Evolutionary conservation across 2,888 invertebrate species (phyloP).

Genomic region (Apodemia mormo): DNA sequence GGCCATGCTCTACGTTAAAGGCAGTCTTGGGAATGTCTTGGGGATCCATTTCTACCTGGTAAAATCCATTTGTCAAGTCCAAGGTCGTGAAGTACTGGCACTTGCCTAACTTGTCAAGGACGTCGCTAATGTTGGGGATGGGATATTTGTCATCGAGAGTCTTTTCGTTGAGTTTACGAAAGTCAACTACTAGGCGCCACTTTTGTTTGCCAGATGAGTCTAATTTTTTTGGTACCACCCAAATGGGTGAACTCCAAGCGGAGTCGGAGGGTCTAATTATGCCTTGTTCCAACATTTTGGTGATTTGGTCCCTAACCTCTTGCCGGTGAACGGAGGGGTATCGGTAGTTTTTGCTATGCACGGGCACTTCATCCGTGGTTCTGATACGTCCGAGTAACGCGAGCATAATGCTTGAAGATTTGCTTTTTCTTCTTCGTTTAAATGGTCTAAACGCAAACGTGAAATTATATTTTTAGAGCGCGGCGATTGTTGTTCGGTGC

Average conservation of each 20-base stretch:
- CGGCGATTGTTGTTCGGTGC: background rate
- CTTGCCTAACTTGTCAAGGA: background rate
- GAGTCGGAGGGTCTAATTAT: slow-evolving; percentile 15
- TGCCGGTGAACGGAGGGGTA: too few relatives aligned
- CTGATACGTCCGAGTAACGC: background rate
- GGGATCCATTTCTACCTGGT: background rate
- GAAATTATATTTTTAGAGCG: background rate
- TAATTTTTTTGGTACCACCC: too few relatives aligned
- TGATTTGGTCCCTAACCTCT: background rate
- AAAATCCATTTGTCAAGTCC: background rate
- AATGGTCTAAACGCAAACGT: background rate
- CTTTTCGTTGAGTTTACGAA: background rate
- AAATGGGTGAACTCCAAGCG: background rate
- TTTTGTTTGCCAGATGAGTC: too few relatives aligned
- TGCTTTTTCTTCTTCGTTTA: background rate
- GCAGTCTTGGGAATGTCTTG: background rate
- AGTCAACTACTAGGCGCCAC: too few relatives aligned
- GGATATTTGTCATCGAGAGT: too few relatives aligned
- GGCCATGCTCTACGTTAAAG: too few relatives aligned
- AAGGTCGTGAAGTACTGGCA: too few relatives aligned
- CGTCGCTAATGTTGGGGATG: too few relatives aligned
- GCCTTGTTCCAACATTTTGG: slow-evolving; percentile 2
- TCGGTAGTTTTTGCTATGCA: background rate
- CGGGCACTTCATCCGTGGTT: background rate
- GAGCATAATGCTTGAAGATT: background rate